Base-by-base conservation (phyloP, 2,113 vertebrate species). In the Eudyptes chrysolophus region DNA sequence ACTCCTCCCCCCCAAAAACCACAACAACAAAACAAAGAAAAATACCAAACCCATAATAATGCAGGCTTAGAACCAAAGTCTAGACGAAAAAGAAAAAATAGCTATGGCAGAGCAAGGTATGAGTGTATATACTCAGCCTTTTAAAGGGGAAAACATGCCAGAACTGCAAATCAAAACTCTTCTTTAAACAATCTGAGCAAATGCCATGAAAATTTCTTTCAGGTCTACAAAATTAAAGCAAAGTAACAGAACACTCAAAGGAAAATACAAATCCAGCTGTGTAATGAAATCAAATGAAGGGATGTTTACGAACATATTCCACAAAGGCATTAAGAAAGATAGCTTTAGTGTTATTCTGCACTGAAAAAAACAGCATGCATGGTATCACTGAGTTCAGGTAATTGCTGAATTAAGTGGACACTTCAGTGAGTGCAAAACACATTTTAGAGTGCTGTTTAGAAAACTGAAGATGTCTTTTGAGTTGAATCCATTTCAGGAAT, bases 361-460 rank as follows among this genome's bases (percentile, higher is more conserved):
- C 10, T 82, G 42, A 83, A 88, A 94, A 89, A 95, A 61, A 5
- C n/a, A 93, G 66, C 65, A 64, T 29, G 16, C 24, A 76, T 48
- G 32, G 13, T 81, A 87, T 65, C 32, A 90, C 16, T 54, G 26
- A 81, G 57, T 51, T 42, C 70, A 96, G 78, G 60, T 80, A 95
- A 95, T 34, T 92, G 49, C 29, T 81, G 69, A 96, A 96, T 95
- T 96, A 95, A 94, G 74, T n/a, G 87, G 66, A 77, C 86, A 92
- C 34, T 86, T 86, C 29, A 86, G 51, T 24, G 7, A 27, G 18
- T 55, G 52, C 34, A 84, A 96, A 97, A 64, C 81, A 94, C 30
- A 89, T 61, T 90, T 89, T 68, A 89, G 57, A 80, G 42, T 83
- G 61, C 25, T 88, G 72, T 82, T 85, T 72, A 38, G 89, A 97